A percentile compares a stretch with the other conserved stretches of the same genome.
phyloP scores from a whole-genome alignment of 2,113 vertebrate species.

The Dermatemys mawii region DNA sequence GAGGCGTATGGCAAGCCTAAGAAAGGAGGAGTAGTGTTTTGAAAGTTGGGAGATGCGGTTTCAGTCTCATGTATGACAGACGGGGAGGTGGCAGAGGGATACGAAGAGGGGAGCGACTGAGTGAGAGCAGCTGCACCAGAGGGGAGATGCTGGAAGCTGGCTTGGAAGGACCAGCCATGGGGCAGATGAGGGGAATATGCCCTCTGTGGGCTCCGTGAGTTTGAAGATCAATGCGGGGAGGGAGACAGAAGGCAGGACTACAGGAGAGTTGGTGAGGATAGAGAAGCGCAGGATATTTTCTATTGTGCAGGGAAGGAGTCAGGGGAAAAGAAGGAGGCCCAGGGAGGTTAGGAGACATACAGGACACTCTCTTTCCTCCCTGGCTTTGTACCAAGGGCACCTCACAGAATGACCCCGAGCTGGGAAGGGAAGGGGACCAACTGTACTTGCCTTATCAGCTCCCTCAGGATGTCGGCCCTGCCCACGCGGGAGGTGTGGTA shows the following conservation, averaged over 20 bases:
- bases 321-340: background rate
- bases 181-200: background rate
- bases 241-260: background rate
- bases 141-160: background rate
- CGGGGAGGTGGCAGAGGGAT: background rate
- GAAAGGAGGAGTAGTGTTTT: background rate
- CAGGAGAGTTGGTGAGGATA: rapidly evolving
- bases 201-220: background rate
- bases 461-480: constrained; percentile 86
- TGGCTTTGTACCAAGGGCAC: no score
- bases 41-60: background rate
- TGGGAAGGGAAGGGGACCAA: background rate
- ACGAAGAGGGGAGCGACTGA: background rate
- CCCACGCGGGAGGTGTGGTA: constrained; percentile 91
- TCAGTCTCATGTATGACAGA: background rate
- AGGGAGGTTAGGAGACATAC: background rate
- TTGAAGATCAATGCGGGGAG: background rate
- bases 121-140: background rate
- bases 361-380: background rate
- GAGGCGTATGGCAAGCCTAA: no score
- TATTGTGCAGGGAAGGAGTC: background rate
- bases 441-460: constrained; percentile 87
- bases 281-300: background rate
- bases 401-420: no score
- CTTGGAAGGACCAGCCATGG: no score